Evolutionary conservation across 2,888 invertebrate genomes (phyloP), one percentile per base, ranked within the genome.

Genomic region (Plagiodera versicolora): DNA sequence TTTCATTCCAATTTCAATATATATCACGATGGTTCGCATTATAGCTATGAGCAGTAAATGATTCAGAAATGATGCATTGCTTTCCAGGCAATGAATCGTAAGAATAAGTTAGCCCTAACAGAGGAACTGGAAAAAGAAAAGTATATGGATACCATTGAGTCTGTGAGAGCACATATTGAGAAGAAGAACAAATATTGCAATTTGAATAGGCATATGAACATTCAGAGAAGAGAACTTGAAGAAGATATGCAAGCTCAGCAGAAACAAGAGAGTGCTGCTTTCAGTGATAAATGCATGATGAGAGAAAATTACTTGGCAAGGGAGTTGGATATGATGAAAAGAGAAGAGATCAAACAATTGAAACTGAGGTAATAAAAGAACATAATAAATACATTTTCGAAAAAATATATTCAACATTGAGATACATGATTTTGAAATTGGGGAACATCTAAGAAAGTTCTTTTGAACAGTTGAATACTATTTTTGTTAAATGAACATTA

Each of bases 311-410:
- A 71, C 46, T 65, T 79, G 32, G 77, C 79, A 2, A 65, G 69
- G 54, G 79, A 79, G 69, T 65, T 80, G 56, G 72, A 75, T 58
- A 68, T 72, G 61, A 65, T 77, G 30, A 80, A 79, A 66, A 71
- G 72, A 54, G 73, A 76, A 32, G 79, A 80, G 67, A 65, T 78
- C 17, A 73, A 64, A 24, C 75, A 78, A 49, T 45, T 75, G 51
- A 76, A 74, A 67, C 58, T 75, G 60, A 74, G 79, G 80, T 77
- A 64, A 30, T 49, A 24, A 24, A n/a, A n/a, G n/a, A n/a, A n/a
- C n/a, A n/a, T n/a, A n/a, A n/a, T n/a, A n/a, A n/a, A n/a, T n/a
- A n/a, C n/a, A n/a, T n/a, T n/a, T n/a, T n/a, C n/a, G n/a, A n/a
- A n/a, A n/a, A n/a, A n/a, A n/a, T n/a, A n/a, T n/a, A n/a, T n/a